Base-by-base conservation (phyloP, 2,888 invertebrate species). In the Cyclophora albipunctata region DNA sequence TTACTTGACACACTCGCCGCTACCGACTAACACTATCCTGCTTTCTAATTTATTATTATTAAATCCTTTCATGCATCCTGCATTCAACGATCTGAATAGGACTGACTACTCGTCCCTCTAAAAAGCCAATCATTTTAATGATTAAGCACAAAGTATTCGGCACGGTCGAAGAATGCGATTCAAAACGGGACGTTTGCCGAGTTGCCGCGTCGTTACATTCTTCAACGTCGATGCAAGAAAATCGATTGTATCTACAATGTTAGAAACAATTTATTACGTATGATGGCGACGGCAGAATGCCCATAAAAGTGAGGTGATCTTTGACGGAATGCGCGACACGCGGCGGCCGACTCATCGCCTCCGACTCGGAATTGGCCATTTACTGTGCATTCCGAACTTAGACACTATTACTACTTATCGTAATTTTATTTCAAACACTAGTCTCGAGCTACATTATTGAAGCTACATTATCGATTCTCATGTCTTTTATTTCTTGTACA, bases 1-100 rank as follows among this genome's bases (percentile, higher is more conserved):
- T 84, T 85, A 86, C 51, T 58, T 69, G 85, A 79, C 86, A 84
- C 73, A 85, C 74, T 83, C 55, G 48, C 45, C 53, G 52, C 58
- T 55, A 57, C 60, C 50, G 45, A 46, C 45, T 41, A 54, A 55
- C 66, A 63, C 66, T 63, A 73, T 71, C 71, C 71, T 71, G 69
- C 69, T 73, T 73, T 72, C 71, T 73, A 73, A 71, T 73, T 64
- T 63, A 64, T 61, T 67, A 66, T 71, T 68, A 67, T 69, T 66
- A 61, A 63, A 58, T 63, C 63, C 60, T 65, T 55, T 54, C 60
- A 57, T 59, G 55, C 49, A 43, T 53, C 47, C 50, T 20, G 45
- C 7, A 46, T 20, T 20, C 20, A 20, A 20, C 20, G 20, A 54
- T 47, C 47, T 45, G 40, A 45, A 50, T 40, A 35, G 40, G 20